Evolutionary conservation across 1,140 invertebrate genomes (phyloP), one percentile per base, ranked within the genome.

Genomic region (Colletes gigas): DNA sequence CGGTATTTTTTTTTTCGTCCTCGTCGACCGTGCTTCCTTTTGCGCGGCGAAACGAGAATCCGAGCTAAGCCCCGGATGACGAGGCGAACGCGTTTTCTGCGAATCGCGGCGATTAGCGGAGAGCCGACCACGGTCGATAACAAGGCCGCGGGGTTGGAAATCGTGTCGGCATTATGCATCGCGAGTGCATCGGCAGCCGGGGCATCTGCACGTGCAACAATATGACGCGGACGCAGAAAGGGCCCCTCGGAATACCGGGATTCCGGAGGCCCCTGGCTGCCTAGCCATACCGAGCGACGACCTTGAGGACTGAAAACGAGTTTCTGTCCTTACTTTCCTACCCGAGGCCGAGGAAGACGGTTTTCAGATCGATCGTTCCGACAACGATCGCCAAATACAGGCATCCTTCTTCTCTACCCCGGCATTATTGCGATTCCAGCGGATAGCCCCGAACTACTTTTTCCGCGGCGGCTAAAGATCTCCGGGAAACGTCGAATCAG

Each of bases 361-460:
- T 89, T 90, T 90, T 89, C 83, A 88, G 83, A 71, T 83, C 80
- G 88, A 86, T 88, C 80, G 83, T 39, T 68, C 85, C 72, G 65
- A 85, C 86, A 79, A 52, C 85, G 78, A 86, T 86, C 73, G 60
- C 85, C 85, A 83, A 86, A 87, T 86, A 87, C 73, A 87, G 84
- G 75, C 78, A 81, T 81, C 71, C 63, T 59, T 78, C 72, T 85
- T 80, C 73, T 62, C 59, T 66, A n/a, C 63, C 57, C 30, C 62
- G 85, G 66, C 47, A 55, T 52, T 52, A 39, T 60, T 63, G 83
- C 71, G 41, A 69, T 78, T 81, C 68, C 57, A 39, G 62, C 83
- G 70, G 66, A 44, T 9, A 67, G 30, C 14, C 52, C 4, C 39
- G 12, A 30, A n/a, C 47, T 52, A 44, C 68, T 59, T 82, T 82